phyloP scores from a whole-genome alignment of 2,797 vertebrate genomes.

The Borostomias antarcticus region DNA sequence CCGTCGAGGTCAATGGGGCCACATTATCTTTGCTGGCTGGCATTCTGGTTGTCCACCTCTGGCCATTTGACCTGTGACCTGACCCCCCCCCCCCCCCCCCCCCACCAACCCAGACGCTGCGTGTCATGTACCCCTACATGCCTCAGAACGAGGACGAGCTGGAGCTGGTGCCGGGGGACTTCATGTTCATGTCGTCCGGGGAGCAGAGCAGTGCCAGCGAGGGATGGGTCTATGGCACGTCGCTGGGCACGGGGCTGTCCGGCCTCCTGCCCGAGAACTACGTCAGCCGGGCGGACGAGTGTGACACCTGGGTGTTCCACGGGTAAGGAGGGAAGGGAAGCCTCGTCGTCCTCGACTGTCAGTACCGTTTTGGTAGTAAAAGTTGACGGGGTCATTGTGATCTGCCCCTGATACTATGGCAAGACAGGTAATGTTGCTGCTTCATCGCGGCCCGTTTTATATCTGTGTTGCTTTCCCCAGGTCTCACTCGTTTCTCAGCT shows the following conservation, averaged over 20 bases:
- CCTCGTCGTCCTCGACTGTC: not conserved
- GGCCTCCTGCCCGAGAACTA: conserved; percentile 97
- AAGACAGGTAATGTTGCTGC: no score
- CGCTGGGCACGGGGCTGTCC: conserved; percentile 88
- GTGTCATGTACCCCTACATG: conserved; percentile 94
- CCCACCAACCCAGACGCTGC: conserved; percentile 81
- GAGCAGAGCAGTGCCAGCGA: conserved; percentile 93
- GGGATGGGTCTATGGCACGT: conserved; percentile 95
- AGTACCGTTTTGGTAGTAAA: not conserved
- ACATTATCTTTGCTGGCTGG: not conserved
- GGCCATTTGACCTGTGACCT: no score
- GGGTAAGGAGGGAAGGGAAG: conserved; percentile 84
- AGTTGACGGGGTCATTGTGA: no score
- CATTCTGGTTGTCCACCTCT: not conserved
- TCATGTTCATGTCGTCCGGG: conserved; percentile 93
- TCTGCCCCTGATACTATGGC: no score
- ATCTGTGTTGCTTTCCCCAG: conserved; percentile 63
- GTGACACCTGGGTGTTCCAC: conserved; percentile 96
- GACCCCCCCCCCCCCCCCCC: not conserved
- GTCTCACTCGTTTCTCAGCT: conserved; percentile 90
- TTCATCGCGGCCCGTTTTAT: no score
- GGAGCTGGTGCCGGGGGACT: conserved; percentile 91
- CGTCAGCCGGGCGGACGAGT: conserved; percentile 91
- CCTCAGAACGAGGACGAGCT: conserved; percentile 98
- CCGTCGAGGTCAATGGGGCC: not conserved